Evolutionary conservation across 2,888 invertebrate species (phyloP), one percentile per base, ranked within the genome.

Genomic region (Luperina testacea): DNA sequence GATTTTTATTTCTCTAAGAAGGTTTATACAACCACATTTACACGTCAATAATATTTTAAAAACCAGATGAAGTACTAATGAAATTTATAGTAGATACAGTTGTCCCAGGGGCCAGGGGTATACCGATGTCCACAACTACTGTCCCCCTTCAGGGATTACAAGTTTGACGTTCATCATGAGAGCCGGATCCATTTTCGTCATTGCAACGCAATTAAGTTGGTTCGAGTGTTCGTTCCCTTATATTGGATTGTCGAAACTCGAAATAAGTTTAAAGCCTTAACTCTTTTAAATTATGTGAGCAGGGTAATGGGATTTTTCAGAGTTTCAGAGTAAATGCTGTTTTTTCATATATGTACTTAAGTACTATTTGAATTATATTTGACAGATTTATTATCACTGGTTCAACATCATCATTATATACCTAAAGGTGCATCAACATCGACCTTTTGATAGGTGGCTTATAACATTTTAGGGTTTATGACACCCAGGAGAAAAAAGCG

Each of bases 211-310:
- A 81, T 81, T 68, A 77, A 57, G 53, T 61, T 48, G 48, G n/a
- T 70, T 81, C 77, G 75, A 75, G 81, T 80, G 27, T 51, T 59
- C 69, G 51, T 75, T 65, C 51, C 70, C 17, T 53, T 61, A 67
- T 76, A 81, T 76, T 61, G 64, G 82, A 81, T 81, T 81, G 76
- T 32, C 82, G 70, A 80, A 80, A 80, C 68, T 32, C 79, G 67
- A 81, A 81, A 81, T 81, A 76, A 81, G 70, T 81, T 81, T 61
- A 53, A 81, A 81, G 45, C 70, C 42, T 42, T 9, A 42, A 67
- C 51, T 76, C 59, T 65, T 81, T 81, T 61, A 81, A 70, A 82
- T 72, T 72, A 48, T 48, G 69, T 20, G 70, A 64, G 51, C 75
- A 76, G 42, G 42, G 69, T 80, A 70, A 81, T 81, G 82, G 57